A percentile compares a stretch with the other conserved stretches of the same genome.
phyloP scores from a whole-genome alignment of 2,797 vertebrate genomes.

The Danio choprae region DNA sequence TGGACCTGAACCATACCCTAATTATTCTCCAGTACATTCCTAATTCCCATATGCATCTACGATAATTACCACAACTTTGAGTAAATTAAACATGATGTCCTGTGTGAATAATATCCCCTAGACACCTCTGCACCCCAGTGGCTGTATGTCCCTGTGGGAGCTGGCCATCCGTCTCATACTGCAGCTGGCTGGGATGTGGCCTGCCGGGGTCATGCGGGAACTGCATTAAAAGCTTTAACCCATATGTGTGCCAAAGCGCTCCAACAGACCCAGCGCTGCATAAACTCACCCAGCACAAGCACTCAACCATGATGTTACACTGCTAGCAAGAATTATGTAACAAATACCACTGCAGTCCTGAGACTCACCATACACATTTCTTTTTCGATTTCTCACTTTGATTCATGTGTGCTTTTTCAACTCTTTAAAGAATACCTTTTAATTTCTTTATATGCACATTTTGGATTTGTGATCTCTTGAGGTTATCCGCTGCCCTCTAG shows the following conservation, averaged over 20 bases:
- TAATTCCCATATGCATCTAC: conserved; percentile 23
- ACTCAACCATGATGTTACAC: conserved; percentile 32
- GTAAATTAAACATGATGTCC: conserved; percentile 49
- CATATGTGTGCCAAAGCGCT: conserved; percentile 4
- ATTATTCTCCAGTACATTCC: conserved; percentile 29
- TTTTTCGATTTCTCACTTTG: conserved; percentile 2
- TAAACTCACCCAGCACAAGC: conserved; percentile 35
- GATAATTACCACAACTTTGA: conserved; percentile 42
- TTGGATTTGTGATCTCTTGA: neutral
- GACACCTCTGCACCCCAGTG: conserved; percentile 17
- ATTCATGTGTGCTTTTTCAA: neutral
- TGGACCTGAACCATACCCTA: conserved; percentile 22
- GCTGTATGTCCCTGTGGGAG: neutral
- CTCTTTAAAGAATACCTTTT: conserved; percentile 2
- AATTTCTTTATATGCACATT: neutral
- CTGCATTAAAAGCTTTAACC: conserved; percentile 15
- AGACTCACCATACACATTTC: neutral
- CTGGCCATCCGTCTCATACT: conserved; percentile 22
- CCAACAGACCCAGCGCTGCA: conserved; percentile 9
- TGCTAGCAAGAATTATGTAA: conserved; percentile 36
- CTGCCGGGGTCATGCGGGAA: conserved; percentile 4
- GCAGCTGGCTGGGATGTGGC: conserved; percentile 24
- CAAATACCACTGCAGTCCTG: conserved; percentile 23
- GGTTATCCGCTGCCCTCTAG: neutral
- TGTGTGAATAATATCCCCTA: conserved; percentile 25